phyloP scores from a whole-genome alignment of 2,797 vertebrate genomes.

The Rhinella marina region DNA sequence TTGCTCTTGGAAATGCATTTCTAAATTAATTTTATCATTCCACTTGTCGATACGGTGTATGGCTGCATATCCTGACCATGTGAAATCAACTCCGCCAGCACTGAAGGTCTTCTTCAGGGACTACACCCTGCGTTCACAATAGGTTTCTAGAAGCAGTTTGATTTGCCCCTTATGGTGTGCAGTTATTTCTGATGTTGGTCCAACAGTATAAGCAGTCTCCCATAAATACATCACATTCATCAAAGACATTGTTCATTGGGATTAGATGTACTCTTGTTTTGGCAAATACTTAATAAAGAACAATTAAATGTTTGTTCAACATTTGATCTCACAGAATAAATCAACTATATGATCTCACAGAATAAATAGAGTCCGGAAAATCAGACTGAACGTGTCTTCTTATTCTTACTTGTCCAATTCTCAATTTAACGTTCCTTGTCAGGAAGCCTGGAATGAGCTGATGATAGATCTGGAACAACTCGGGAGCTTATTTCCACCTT shows the following conservation, averaged over 20 bases:
- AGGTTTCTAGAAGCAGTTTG: too few species aligned
- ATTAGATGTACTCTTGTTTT: conserved; percentile 59
- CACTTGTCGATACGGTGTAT: too few species aligned
- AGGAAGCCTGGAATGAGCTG: conserved; percentile 16
- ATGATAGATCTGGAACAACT: conserved; percentile 17
- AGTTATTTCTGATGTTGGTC: background rate
- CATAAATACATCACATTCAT: conserved; percentile 40
- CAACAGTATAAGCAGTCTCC: background rate
- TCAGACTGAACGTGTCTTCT: conserved; percentile 14
- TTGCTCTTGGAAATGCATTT: too few species aligned
- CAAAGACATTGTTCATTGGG: conserved; percentile 43
- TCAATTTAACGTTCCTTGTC: conserved; percentile 13
- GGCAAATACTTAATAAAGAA: conserved; percentile 50
- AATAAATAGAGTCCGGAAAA: conserved; percentile 47
- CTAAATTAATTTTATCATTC: too few species aligned
- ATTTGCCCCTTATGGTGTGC: too few species aligned
- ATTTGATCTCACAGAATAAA: conserved; percentile 55
- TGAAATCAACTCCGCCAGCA: too few species aligned
- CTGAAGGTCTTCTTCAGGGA: too few species aligned
- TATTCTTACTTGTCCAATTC: conserved; percentile 2
- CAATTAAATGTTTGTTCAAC: conserved; percentile 33
- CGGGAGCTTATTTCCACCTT: background rate
- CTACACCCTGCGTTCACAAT: too few species aligned
- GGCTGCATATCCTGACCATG: too few species aligned
- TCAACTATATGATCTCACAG: conserved; percentile 50